Percentiles rank a stretch among this genome's conserved stretches.
Conservation (phyloP, 2,888 invertebrate genomes). For the Herminia tarsipennalis region DNA sequence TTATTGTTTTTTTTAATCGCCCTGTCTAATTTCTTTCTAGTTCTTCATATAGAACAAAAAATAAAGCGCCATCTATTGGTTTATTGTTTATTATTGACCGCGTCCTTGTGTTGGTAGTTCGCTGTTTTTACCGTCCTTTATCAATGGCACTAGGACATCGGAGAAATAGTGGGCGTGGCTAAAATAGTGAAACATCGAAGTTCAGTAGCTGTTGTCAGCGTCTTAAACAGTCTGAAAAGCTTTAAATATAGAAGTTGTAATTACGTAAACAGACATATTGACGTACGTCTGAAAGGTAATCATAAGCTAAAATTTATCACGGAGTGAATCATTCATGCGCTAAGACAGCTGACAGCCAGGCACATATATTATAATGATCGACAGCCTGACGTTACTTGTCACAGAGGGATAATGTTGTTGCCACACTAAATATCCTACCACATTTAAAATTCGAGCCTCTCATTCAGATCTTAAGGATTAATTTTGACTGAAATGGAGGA, state of each 20-base stretch:
- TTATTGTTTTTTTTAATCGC: no score
- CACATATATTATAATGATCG: slow-evolving; percentile 85
- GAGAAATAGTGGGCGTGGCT: no score
- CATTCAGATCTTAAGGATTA: slow-evolving; percentile 31
- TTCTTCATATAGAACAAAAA: no score
- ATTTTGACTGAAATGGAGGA: slow-evolving; percentile 24
- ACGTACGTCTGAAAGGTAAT: slow-evolving; percentile 84
- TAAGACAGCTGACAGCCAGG: slow-evolving; percentile 83
- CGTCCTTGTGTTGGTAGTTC: no score
- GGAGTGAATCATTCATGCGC: slow-evolving; percentile 84
- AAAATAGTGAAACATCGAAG: no score
- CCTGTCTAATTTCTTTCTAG: no score
- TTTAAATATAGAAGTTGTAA: slow-evolving; percentile 73
- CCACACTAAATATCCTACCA: slow-evolving; percentile 55
- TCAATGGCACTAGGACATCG: no score
- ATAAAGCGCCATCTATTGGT: no score
- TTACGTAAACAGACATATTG: slow-evolving; percentile 84
- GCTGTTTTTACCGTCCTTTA: no score
- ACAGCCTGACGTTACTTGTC: slow-evolving; percentile 84
- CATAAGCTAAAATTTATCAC: slow-evolving; percentile 85
- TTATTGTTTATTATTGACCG: no score
- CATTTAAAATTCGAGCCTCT: slow-evolving; percentile 42
- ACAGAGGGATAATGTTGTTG: slow-evolving; percentile 84
- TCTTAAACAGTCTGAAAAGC: slow-evolving; percentile 71
- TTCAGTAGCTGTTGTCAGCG: no score